These are phyloP conservation scores for Lamellibrachia satsuma DNA, from an alignment of 2,888 invertebrate species.

Conservation along the genomic window DNA sequence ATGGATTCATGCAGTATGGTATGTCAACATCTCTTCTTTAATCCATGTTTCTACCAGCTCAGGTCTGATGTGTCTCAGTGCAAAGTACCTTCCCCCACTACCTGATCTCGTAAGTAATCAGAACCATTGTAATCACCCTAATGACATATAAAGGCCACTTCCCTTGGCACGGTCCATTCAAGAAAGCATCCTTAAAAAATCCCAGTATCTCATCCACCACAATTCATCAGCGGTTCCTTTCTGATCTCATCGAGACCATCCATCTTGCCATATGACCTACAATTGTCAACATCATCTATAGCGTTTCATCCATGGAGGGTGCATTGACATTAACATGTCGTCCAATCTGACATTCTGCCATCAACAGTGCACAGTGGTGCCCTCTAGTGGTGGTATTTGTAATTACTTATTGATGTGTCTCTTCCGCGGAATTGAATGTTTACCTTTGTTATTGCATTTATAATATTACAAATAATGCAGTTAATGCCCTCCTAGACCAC, in stretches of 20 bases:
- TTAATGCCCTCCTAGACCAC: too few relatives aligned
- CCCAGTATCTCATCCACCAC: too few relatives aligned
- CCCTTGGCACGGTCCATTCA: neutral
- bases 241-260: neutral
- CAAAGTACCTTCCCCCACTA: neutral
- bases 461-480: too few relatives aligned
- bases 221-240: too few relatives aligned
- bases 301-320: too few relatives aligned
- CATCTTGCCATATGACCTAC: neutral
- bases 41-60: neutral
- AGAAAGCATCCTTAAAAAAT: neutral
- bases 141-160: neutral
- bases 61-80: neutral
- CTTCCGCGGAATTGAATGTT: too few relatives aligned
- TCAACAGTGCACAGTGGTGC: too few relatives aligned
- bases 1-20: neutral
- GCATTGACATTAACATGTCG: too few relatives aligned
- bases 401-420: too few relatives aligned
- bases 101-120: neutral
- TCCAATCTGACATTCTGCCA: too few relatives aligned
- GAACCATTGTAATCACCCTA: neutral
- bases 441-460: too few relatives aligned
- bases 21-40: neutral
- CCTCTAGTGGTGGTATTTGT: too few relatives aligned
- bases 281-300: neutral